Percentiles rank a stretch among this genome's conserved stretches.
Evolutionary conservation across 2,113 vertebrate genomes (phyloP).

Genomic region (Acanthochromis polyacanthus): DNA sequence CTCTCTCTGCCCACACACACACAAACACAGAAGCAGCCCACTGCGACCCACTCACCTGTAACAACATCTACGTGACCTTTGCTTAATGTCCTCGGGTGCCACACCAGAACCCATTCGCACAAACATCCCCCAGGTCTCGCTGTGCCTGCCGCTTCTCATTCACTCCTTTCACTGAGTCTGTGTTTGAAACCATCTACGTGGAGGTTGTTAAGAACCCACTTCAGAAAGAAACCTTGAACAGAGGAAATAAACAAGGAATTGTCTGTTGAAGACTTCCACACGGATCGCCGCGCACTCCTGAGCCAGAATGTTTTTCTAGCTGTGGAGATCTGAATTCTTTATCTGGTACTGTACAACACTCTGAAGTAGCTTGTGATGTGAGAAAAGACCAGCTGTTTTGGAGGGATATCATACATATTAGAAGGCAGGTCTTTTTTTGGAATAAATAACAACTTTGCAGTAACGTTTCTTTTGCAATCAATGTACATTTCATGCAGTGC

Average conservation of each 20-base stretch:
- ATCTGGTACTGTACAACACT: slow-evolving; percentile 25
- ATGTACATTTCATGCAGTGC: slow-evolving; percentile 22
- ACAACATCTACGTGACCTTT: slow-evolving; percentile 81
- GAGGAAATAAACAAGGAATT: slow-evolving; percentile 75
- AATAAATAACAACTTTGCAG: slow-evolving; percentile 40
- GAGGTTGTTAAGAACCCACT: slow-evolving; percentile 73
- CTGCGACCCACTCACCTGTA: slow-evolving; percentile 77
- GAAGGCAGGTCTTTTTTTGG: slow-evolving; percentile 40
- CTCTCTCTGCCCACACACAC: slow-evolving; percentile 1
- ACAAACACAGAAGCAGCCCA: slow-evolving; percentile 10
- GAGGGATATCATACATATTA: slow-evolving; percentile 24
- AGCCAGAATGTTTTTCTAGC: slow-evolving; percentile 49
- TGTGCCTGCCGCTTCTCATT: slow-evolving; percentile 75
- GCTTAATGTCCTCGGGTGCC: slow-evolving; percentile 70
- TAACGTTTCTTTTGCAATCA: slow-evolving; percentile 31
- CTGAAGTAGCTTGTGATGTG: slow-evolving; percentile 41
- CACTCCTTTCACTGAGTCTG: slow-evolving; percentile 53
- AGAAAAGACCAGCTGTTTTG: slow-evolving; percentile 28
- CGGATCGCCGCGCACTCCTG: slow-evolving; percentile 48
- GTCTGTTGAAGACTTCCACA: slow-evolving; percentile 61
- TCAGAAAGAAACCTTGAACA: slow-evolving; percentile 70
- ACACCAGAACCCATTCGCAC: slow-evolving; percentile 63
- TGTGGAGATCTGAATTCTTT: slow-evolving; percentile 64
- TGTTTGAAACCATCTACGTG: slow-evolving; percentile 61
- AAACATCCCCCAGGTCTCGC: slow-evolving; percentile 74